Evolutionary conservation across 2,797 vertebrate species (phyloP), one percentile per base, ranked within the genome.

Genomic region (Lagorchestes hirsutus): DNA sequence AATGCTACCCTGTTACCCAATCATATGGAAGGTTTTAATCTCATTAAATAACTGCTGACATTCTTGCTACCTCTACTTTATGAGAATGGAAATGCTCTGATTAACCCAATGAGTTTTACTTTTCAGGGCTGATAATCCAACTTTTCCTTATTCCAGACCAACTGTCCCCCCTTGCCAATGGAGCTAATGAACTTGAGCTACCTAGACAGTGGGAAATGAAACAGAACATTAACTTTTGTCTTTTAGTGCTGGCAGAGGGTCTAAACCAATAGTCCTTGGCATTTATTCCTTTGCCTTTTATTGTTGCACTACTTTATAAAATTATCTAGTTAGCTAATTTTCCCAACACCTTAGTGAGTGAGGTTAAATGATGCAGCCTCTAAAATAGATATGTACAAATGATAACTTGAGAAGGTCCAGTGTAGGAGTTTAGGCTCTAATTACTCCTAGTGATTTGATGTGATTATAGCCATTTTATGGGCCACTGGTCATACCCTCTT

Each of bases 151-250:
- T 97, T 56, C 40, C 52, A n/a, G 22, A 93, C 62, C 96, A 93
- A 93, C 40, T 93, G 55, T 97, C 96, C 95, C 91, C 92, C 54
- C 55, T 46, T 97, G 67, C 95, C 4, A 54, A 94, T 95, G 54
- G 93, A 97, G 96, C 95, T 97, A 97, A 98, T 97, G 97, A 97
- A 97, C 97, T 97, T 96, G 93, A 97, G 96, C 93, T 97, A 98
- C 95, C 95, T 96, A 97, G 97, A 97, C 52, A 95, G 93, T 93
- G 96, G 96, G 97, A 98, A 97, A 94, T 11, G 96, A 98, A 98
- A 97, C 97, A 98, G 98, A 97, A 98, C 97, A 98, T 98, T 98
- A 98, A 98, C 97, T 98, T 97, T 97, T 93, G 96, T 96, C 97
- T 98, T 97, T 98, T 93, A 98, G 95, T 90, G 40, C 95, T 96